Percentiles rank a stretch among this genome's conserved stretches.
phyloP scores from a whole-genome alignment of 2,113 vertebrate species.

The Hippolais icterina region DNA sequence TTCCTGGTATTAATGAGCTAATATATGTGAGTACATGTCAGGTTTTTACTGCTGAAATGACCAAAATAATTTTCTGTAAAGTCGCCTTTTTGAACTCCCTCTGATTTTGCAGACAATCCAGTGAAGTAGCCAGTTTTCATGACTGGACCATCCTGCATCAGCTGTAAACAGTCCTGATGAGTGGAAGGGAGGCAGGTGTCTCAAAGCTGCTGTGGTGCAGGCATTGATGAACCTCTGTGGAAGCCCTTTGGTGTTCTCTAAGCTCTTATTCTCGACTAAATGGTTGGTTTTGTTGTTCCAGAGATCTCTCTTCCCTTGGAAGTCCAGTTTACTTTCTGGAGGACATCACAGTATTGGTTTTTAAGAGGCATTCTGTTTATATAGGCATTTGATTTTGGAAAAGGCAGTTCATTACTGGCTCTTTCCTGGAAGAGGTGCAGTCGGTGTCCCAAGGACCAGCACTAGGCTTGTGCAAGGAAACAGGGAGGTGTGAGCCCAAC shows the following conservation, averaged over 20 bases:
- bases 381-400: fast-evolving
- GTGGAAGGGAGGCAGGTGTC: background rate
- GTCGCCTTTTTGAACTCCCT: background rate
- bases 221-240: background rate
- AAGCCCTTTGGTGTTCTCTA: background rate
- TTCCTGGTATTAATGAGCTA: background rate
- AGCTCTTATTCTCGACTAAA: background rate
- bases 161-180: background rate
- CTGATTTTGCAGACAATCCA: background rate
- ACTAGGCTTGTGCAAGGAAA: too few species aligned
- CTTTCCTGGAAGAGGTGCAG: fast-evolving
- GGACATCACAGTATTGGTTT: background rate
- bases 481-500: fast-evolving
- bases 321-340: background rate
- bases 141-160: background rate
- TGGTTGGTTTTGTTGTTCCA: background rate
- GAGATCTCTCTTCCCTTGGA: background rate
- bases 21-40: fast-evolving
- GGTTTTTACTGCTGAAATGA: background rate
- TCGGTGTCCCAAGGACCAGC: fast-evolving
- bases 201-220: background rate
- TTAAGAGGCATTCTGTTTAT: background rate
- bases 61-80: background rate
- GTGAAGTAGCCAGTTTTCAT: background rate
- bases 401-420: background rate